Evolutionary conservation across 2,113 vertebrate genomes (phyloP).

Genomic region (Leptosomus discolor): DNA sequence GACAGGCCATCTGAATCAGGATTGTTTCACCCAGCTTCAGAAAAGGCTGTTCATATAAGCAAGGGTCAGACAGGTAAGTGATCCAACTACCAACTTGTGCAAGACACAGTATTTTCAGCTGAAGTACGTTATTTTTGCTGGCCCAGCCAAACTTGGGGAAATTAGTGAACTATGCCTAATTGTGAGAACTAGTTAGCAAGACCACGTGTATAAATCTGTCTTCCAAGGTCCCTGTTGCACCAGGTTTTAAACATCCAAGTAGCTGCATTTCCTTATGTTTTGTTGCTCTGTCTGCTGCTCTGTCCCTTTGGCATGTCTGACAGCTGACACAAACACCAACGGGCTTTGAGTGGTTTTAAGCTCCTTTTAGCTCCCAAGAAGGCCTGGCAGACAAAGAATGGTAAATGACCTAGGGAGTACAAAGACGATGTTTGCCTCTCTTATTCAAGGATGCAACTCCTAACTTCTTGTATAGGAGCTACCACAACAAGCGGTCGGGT

Average conservation of each 20-base stretch:
- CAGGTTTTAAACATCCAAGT: background rate
- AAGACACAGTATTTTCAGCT: background rate
- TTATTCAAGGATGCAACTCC: background rate
- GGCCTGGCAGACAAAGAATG: background rate
- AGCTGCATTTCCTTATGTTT: background rate
- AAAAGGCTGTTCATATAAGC: background rate
- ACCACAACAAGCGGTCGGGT: background rate
- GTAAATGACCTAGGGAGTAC: background rate
- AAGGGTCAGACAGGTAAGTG: background rate
- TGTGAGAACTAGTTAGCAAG: background rate
- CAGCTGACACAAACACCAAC: background rate
- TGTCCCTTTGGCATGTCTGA: background rate
- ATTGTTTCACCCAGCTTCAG: background rate
- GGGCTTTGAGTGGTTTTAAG: background rate
- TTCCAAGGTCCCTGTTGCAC: background rate
- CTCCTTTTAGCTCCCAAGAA: background rate
- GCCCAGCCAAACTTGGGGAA: background rate
- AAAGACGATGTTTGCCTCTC: background rate
- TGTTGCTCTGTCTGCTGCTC: background rate
- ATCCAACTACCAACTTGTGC: background rate
- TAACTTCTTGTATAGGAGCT: background rate
- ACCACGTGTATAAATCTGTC: background rate
- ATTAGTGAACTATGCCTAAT: background rate
- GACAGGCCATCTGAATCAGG: background rate
- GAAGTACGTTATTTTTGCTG: background rate